phyloP scores from a whole-genome alignment of 2,888 invertebrate species.

The Pyrrhosoma nymphula region DNA sequence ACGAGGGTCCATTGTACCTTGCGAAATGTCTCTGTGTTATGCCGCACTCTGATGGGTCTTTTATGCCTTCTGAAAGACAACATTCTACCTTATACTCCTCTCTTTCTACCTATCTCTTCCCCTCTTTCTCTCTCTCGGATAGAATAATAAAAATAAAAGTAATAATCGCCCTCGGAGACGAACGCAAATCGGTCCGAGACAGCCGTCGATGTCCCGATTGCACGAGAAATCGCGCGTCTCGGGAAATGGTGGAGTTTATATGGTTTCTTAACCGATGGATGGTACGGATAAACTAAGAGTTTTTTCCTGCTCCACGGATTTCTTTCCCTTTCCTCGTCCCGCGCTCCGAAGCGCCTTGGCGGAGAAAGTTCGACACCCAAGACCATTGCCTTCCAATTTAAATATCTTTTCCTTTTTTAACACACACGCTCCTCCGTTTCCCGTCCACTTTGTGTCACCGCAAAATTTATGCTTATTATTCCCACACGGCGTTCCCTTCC shows the following conservation, averaged over 20 bases:
- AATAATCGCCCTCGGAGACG: not conserved
- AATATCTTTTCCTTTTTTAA: constrained; percentile 23
- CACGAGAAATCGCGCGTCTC: not conserved
- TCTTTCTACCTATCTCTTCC: not conserved
- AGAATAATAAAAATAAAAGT: not conserved
- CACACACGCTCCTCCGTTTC: not conserved
- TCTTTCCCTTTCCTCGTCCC: not conserved
- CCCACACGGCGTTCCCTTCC: not conserved
- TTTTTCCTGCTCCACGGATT: not conserved
- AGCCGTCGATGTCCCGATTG: not conserved
- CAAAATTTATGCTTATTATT: constrained; percentile 34
- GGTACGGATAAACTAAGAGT: not conserved
- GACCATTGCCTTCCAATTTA: constrained; percentile 52
- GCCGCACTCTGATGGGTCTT: constrained; percentile 22
- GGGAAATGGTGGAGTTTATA: not conserved
- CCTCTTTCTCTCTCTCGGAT: not conserved
- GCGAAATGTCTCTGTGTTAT: constrained; percentile 9
- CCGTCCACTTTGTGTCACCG: constrained; percentile 53
- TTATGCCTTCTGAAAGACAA: not conserved
- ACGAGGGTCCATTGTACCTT: constrained; percentile 1
- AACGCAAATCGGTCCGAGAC: not conserved
- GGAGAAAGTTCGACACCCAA: constrained; percentile 54
- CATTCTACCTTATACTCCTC: not conserved
- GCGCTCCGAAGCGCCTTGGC: not conserved
- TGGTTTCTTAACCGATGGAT: constrained; percentile 11